Percentiles rank a stretch among this genome's conserved stretches.
phyloP scores from a whole-genome alignment of 1,140 invertebrate genomes.

The Pogonus chalceus region DNA sequence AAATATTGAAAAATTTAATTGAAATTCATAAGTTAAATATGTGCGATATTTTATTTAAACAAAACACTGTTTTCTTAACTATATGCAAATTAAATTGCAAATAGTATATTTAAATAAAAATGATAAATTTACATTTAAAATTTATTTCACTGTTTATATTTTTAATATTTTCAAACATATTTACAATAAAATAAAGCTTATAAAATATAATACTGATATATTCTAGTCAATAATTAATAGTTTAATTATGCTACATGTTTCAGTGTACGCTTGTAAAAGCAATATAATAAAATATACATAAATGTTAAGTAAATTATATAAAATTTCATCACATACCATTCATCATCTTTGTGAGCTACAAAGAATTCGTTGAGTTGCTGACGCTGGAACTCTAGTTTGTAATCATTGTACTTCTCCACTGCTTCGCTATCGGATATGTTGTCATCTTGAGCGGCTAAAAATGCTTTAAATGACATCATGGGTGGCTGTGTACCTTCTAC shows the following conservation, averaged over 20 bases:
- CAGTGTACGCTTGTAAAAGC: background rate
- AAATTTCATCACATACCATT: slow-evolving; percentile 72
- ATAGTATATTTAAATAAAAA: no score
- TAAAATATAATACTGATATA: no score
- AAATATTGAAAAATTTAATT: no score
- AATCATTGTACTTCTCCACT: slow-evolving; percentile 95
- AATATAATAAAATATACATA: background rate
- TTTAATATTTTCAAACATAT: background rate
- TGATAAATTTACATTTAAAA: no score
- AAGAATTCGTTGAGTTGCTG: slow-evolving; percentile 99
- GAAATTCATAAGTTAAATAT: no score
- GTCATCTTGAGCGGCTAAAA: slow-evolving; percentile 88
- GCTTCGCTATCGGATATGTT: slow-evolving; percentile 95
- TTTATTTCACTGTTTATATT: no score
- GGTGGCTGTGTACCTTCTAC: slow-evolving; percentile 69
- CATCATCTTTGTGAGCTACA: slow-evolving; percentile 97
- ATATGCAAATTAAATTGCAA: no score
- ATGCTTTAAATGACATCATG: slow-evolving; percentile 97
- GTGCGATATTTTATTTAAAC: no score
- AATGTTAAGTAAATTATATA: slow-evolving; percentile 3
- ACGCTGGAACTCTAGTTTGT: slow-evolving; percentile 92
- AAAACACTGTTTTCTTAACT: no score
- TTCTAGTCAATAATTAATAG: no score
- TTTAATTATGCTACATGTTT: background rate
- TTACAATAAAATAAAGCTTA: background rate